These are phyloP conservation scores for Oceanodroma tethys DNA, from an alignment of 2,113 vertebrate species.

Conservation along the genomic window DNA sequence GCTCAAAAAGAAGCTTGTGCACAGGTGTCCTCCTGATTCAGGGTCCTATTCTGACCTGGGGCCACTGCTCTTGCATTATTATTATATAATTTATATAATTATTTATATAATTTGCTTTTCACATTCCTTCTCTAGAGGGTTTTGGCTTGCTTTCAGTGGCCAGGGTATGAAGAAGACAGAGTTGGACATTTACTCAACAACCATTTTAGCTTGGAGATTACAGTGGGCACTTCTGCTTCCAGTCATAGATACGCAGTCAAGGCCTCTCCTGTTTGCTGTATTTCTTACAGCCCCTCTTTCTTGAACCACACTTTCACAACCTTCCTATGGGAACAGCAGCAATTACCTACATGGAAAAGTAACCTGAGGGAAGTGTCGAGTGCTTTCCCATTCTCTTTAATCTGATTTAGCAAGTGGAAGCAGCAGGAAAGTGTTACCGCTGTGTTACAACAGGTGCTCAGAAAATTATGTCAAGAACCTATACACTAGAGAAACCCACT, in stretches of 20 bases:
- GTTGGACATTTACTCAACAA: neutral
- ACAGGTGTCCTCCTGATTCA: neutral
- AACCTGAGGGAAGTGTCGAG: neutral
- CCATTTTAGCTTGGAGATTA: neutral
- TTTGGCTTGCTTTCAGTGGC: neutral
- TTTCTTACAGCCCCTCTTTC: neutral
- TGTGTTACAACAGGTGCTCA: neutral
- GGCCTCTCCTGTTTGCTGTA: neutral
- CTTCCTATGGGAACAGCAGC: neutral
- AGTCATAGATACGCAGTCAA: neutral
- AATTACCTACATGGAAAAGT: neutral
- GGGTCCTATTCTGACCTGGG: neutral
- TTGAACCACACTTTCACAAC: neutral
- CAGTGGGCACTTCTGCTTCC: neutral
- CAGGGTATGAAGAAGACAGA: neutral
- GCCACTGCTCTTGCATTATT: neutral
- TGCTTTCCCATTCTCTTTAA: neutral
- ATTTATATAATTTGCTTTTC: neutral
- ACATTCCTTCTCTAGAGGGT: neutral
- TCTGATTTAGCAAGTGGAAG: neutral
- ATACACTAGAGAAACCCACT: neutral
- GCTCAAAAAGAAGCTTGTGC: neutral
- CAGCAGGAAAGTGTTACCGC: neutral
- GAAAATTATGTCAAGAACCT: neutral
- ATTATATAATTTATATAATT: too few relatives aligned